These are phyloP conservation scores for Sinella curviseta DNA, from an alignment of 1,140 invertebrate genomes.

Conservation along the genomic window DNA sequence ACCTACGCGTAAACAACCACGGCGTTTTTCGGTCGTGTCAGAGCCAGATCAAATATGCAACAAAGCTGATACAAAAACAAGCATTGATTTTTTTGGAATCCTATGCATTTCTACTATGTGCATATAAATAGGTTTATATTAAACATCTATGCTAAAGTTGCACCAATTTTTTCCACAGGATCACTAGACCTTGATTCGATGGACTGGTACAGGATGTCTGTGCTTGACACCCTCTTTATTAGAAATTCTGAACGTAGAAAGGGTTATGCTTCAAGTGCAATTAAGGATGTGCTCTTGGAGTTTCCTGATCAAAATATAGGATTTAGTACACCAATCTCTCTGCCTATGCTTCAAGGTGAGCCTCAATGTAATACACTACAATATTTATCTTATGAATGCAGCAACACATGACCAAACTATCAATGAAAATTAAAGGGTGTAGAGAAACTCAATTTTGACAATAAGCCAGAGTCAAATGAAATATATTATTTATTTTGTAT, in stretches of 20 bases:
- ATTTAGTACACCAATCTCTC: conserved; percentile 52
- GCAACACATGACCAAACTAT: too few relatives aligned
- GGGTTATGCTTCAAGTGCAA: conserved; percentile 48
- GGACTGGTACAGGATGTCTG: conserved; percentile 51
- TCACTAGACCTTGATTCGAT: conserved; percentile 49
- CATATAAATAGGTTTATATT: background rate
- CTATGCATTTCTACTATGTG: background rate
- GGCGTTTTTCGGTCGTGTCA: too few relatives aligned
- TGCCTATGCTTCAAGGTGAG: conserved; percentile 53
- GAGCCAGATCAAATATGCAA: background rate
- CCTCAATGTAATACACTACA: background rate
- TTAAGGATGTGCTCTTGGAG: conserved; percentile 47
- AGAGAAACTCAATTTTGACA: too few relatives aligned
- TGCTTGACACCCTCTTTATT: conserved; percentile 54
- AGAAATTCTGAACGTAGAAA: conserved; percentile 47
- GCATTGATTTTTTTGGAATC: too few relatives aligned
- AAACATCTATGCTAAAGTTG: background rate
- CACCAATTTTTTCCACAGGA: conserved; percentile 39
- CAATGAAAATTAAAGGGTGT: too few relatives aligned
- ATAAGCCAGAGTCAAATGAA: background rate
- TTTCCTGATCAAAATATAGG: conserved; percentile 51
- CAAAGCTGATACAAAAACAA: too few relatives aligned
- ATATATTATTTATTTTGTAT: background rate
- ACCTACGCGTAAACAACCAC: too few relatives aligned
- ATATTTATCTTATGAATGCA: background rate